Base-by-base conservation (phyloP, 2,113 vertebrate species). In the Chloropsis cyanopogon region DNA sequence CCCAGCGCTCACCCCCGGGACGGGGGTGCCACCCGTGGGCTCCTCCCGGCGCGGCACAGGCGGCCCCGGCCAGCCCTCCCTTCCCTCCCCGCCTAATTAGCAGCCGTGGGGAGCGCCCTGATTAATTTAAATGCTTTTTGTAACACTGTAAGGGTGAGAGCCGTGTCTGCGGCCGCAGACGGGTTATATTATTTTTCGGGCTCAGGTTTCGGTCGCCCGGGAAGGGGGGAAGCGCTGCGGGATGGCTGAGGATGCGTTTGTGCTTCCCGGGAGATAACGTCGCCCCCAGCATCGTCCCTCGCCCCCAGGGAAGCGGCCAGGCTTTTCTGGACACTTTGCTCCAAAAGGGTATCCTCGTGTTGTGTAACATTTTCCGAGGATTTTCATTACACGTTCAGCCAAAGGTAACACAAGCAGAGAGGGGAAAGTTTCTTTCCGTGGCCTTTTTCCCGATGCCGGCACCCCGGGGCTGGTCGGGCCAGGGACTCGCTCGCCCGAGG, bases 361-460 rank as follows among this genome's bases (percentile, higher is more conserved):
- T 94, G 80, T 92, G 92, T 96, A 95, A 96, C 96, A 96, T 95
- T 96, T 96, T 96, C 96, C 94, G 96, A 96, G 96, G 96, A 88
- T 97, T 95, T 93, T 63, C 94, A 92, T 97, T 97, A 95, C 96
- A 96, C 92, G 10, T 63, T 84, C 86, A 82, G 86, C 42, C 80
- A 81, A 93, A 86, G 86, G 91, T 93, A 95, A 96, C 88, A 93
- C 92, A 88, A 94, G 63, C 91, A 90, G 29, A 92, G 90, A 63
- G 92, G 85, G 80, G 95, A 92, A 96, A 92, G 94, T 95, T 95
- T 93, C 88, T 82, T 83, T 71, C 88, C 80, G 86, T 92, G 96
- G 80, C 96, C 92, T 94, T 88, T 92, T 88, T 61, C 92, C 84
- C 80, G 25, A 10, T 14, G 23, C 49, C 29, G 35, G 56, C 86